Conservation (phyloP, 2,797 vertebrate genomes). For the Tympanoctomys barrerae region DNA sequence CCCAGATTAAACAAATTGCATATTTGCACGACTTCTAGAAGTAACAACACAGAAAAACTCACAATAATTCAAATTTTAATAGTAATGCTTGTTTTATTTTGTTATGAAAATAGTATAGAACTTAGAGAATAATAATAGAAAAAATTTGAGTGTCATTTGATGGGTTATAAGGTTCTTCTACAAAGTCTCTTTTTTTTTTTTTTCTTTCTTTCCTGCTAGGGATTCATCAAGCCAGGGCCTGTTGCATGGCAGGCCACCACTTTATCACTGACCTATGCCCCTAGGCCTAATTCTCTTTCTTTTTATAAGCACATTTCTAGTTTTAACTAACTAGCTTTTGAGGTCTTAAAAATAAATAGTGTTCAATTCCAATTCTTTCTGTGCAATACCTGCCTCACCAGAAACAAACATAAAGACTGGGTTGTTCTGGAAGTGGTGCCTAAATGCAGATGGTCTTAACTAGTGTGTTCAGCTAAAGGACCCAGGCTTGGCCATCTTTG, state of each 20-base stretch:
- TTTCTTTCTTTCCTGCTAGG: not conserved
- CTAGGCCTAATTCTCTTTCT: not conserved
- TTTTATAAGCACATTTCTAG: not conserved
- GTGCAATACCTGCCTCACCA: slow-evolving; percentile 16
- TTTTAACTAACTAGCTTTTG: not conserved
- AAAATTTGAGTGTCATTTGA: not conserved
- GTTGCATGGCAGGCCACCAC: not conserved
- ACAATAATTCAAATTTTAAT: slow-evolving; percentile 11
- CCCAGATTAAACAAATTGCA: slow-evolving; percentile 9
- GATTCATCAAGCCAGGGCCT: not conserved
- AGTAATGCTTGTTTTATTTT: not conserved
- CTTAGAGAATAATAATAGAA: slow-evolving; percentile 23
- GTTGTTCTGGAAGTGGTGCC: not conserved
- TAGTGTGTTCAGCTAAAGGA: not conserved
- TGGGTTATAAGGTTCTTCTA: not conserved
- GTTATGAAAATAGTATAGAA: not conserved
- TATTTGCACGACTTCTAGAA: not conserved
- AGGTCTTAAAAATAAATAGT: slow-evolving; percentile 23
- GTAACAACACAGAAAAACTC: not conserved
- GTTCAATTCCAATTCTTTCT: not conserved
- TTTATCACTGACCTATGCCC: not conserved
- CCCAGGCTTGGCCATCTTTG: not conserved
- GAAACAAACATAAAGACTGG: not conserved
- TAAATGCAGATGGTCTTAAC: not conserved
- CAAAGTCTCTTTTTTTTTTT: not conserved